phyloP scores from a whole-genome alignment of 2,888 invertebrate species.

The Hybos culiciformis region DNA sequence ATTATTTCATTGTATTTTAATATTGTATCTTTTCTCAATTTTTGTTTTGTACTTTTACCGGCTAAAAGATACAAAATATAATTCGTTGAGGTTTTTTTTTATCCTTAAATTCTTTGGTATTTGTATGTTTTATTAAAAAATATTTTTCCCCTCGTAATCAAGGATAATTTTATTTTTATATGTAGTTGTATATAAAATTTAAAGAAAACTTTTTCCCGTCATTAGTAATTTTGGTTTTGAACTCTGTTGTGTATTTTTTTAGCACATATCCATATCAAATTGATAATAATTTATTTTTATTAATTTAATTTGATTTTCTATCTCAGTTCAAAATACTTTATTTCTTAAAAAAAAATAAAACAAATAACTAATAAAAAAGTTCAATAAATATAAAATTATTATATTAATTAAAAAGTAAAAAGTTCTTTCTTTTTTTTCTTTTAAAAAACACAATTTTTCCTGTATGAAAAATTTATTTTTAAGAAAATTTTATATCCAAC shows the following conservation, averaged over 20 bases:
- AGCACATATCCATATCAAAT: constrained; percentile 3
- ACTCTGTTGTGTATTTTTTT: constrained; percentile 3
- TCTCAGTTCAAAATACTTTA: background rate
- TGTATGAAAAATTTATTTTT: background rate
- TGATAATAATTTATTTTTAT: constrained; percentile 3
- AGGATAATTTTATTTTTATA: too few relatives aligned
- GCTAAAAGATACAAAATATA: too few relatives aligned
- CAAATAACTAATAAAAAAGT: background rate
- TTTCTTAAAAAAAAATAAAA: background rate
- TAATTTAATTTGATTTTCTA: background rate
- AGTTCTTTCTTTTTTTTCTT: background rate
- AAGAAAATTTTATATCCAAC: background rate
- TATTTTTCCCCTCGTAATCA: background rate
- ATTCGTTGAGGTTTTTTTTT: too few relatives aligned
- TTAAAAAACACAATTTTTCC: background rate
- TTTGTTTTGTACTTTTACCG: too few relatives aligned
- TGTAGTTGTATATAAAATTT: background rate
- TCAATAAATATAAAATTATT: background rate
- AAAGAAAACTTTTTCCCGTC: too few relatives aligned
- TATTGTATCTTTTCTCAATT: too few relatives aligned
- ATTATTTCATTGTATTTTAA: too few relatives aligned
- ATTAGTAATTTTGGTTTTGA: constrained; percentile 2
- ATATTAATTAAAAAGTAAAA: background rate
- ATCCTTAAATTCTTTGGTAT: background rate
- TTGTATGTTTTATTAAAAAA: background rate